Percentiles rank a stretch among this genome's conserved stretches.
These are phyloP conservation scores for Pao palembangensis DNA, from an alignment of 2,113 vertebrate genomes.

Conservation along the genomic window DNA sequence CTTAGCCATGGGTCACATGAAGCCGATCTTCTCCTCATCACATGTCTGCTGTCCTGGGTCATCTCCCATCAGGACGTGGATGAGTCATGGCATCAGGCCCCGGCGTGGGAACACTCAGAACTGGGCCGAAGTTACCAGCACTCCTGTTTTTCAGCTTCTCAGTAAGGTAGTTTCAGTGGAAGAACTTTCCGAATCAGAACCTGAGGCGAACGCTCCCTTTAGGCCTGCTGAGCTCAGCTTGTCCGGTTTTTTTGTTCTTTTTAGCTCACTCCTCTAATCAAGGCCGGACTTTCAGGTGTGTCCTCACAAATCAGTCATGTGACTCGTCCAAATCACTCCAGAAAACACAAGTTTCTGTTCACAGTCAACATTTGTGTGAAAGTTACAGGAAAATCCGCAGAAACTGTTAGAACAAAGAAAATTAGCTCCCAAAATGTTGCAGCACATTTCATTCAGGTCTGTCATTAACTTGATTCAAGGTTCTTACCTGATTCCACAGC, in stretches of 20 bases:
- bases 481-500: too few relatives aligned
- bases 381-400: too few relatives aligned
- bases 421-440: too few relatives aligned
- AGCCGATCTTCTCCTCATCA: slow-evolving; percentile 69
- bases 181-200: neutral
- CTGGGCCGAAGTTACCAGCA: neutral
- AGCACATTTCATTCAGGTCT: too few relatives aligned
- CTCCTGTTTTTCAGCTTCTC: slow-evolving; percentile 10
- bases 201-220: too few relatives aligned
- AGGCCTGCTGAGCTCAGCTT: neutral
- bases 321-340: too few relatives aligned
- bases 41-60: slow-evolving; percentile 62
- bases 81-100: slow-evolving; percentile 37
- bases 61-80: slow-evolving; percentile 40
- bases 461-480: too few relatives aligned
- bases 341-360: too few relatives aligned
- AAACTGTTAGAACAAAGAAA: too few relatives aligned
- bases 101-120: slow-evolving; percentile 16
- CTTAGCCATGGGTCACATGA: slow-evolving; percentile 77
- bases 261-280: slow-evolving; percentile 27
- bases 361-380: too few relatives aligned
- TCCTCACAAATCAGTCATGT: neutral
- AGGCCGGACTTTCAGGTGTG: slow-evolving; percentile 31
- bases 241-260: neutral
- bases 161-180: neutral